Percentiles rank a stretch among this genome's conserved stretches.
These are phyloP conservation scores for Dolichomitus sp. DNA, from an alignment of 2,888 invertebrate genomes.

Conservation along the genomic window DNA sequence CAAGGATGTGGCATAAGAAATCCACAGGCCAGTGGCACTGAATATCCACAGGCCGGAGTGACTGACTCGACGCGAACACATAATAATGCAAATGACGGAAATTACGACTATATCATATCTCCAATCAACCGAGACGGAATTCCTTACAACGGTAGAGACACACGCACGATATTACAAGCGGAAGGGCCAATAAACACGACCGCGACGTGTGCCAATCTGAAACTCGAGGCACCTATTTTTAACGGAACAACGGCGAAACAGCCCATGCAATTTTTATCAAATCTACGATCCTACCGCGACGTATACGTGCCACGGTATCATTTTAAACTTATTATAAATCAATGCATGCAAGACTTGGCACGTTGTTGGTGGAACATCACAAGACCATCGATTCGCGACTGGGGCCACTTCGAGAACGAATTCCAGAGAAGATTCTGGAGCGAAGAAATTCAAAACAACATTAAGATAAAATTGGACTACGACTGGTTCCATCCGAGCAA, in stretches of 20 bases:
- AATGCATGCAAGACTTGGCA: constrained; percentile 11
- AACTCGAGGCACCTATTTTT: background rate
- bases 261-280: constrained; percentile 19
- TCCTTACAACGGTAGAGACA: too few relatives aligned
- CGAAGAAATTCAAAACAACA: constrained; percentile 5
- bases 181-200: too few relatives aligned
- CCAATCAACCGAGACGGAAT: too few relatives aligned
- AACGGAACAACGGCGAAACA: background rate
- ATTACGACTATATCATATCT: too few relatives aligned
- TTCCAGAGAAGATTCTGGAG: constrained; percentile 18
- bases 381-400: background rate
- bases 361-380: constrained; percentile 31
- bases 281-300: background rate
- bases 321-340: background rate
- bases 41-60: too few relatives aligned
- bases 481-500: background rate
- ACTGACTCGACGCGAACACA: too few relatives aligned
- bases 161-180: too few relatives aligned
- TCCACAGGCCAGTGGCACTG: too few relatives aligned
- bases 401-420: constrained; percentile 18
- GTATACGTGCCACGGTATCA: constrained; percentile 30
- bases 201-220: too few relatives aligned
- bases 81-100: too few relatives aligned
- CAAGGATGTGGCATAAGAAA: too few relatives aligned
- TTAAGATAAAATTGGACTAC: background rate